These are phyloP conservation scores for Brachyistius frenatus DNA, from an alignment of 2,113 vertebrate species.

Conservation along the genomic window DNA sequence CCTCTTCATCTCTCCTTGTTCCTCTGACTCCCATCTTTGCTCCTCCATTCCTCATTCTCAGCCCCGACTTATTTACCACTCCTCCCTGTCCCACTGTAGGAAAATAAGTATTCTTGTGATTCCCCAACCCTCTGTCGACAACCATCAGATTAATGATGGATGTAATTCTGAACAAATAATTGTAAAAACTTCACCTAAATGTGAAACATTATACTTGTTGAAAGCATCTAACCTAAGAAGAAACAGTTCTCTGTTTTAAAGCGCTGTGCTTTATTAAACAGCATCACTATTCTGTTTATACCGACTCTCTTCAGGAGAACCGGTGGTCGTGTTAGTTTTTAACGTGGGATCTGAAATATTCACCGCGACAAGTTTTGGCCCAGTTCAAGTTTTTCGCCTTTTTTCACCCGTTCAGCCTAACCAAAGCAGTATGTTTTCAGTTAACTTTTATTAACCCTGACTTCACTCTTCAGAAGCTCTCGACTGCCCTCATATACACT, in stretches of 20 bases:
- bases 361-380: not conserved
- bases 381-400: not conserved
- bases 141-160: constrained; percentile 38
- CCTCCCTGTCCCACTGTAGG: not conserved
- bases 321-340: not conserved
- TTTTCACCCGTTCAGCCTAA: not conserved
- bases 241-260: not conserved
- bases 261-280: not conserved
- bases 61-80: constrained; percentile 11
- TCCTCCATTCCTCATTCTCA: constrained; percentile 11
- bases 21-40: constrained; percentile 11
- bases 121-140: not conserved
- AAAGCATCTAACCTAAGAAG: constrained; percentile 7
- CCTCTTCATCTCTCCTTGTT: constrained; percentile 34
- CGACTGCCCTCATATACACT: not conserved
- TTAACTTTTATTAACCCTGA: constrained; percentile 10
- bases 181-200: constrained; percentile 28
- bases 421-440: not conserved
- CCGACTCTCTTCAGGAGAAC: not conserved
- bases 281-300: not conserved
- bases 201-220: constrained; percentile 9
- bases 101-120: constrained; percentile 34
- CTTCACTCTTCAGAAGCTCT: not conserved
- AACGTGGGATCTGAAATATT: not conserved
- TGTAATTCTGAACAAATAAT: constrained; percentile 25